These are phyloP conservation scores for Hirtodrosophila cameraria DNA, from an alignment of 2,888 invertebrate species.

Conservation along the genomic window DNA sequence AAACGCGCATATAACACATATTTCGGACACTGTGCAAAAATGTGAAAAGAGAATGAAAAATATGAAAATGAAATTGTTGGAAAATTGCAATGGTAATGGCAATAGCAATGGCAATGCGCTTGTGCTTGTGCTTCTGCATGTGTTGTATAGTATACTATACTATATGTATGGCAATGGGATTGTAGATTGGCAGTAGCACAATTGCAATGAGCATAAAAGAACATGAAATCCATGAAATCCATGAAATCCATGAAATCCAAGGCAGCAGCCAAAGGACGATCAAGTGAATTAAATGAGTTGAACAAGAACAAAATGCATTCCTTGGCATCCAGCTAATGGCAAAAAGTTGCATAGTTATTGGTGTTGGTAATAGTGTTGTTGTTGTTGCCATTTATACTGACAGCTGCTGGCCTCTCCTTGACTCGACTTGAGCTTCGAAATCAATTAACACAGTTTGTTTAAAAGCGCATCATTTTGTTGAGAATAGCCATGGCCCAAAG, in stretches of 20 bases:
- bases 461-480: conserved; percentile 7
- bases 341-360: conserved; percentile 22
- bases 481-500: conserved; percentile 54
- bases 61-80: conserved; percentile 64
- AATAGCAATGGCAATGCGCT: conserved; percentile 12
- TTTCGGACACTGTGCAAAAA: conserved; percentile 33
- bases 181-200: neutral
- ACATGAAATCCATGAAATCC: conserved; percentile 23
- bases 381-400: no score
- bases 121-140: no score
- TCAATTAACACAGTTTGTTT: conserved; percentile 44
- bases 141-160: no score
- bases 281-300: conserved; percentile 58
- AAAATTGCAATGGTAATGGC: conserved; percentile 56
- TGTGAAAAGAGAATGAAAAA: conserved; percentile 40
- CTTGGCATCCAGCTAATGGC: conserved; percentile 44
- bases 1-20: conserved; percentile 42
- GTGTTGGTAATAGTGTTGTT: conserved; percentile 20
- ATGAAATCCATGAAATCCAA: conserved; percentile 24
- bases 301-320: conserved; percentile 61
- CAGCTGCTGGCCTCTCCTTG: conserved; percentile 31
- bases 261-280: conserved; percentile 33
- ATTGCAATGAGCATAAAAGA: conserved; percentile 6
- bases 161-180: neutral
- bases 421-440: conserved; percentile 18